Evolutionary conservation across 2,888 invertebrate genomes (phyloP).

Genomic region (Drosophila barbarae): DNA sequence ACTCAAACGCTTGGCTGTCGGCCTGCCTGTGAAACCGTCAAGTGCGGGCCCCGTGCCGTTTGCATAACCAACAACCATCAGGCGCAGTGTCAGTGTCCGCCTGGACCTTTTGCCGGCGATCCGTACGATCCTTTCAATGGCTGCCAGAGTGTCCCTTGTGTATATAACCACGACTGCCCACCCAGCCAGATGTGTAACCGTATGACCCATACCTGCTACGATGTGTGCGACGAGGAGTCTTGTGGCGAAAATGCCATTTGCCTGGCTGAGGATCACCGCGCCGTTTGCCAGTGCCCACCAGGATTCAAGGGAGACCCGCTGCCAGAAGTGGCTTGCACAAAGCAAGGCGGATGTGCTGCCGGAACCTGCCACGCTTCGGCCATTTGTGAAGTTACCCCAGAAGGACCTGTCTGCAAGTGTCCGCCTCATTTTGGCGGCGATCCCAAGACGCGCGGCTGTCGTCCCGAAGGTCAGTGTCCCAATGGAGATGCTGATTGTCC

Average conservation of each 20-base stretch:
- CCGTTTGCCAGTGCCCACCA: constrained; percentile 91
- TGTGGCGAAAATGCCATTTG: constrained; percentile 94
- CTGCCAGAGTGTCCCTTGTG: constrained; percentile 90
- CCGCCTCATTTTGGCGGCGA: constrained; percentile 89
- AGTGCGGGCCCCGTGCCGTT: constrained; percentile 92
- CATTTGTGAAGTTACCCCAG: constrained; percentile 85
- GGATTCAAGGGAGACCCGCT: constrained; percentile 90
- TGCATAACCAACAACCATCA: constrained; percentile 94
- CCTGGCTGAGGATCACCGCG: constrained; percentile 90
- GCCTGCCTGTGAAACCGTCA: constrained; percentile 87
- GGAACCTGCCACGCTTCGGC: constrained; percentile 91
- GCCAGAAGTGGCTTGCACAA: constrained; percentile 89
- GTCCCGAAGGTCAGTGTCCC: constrained; percentile 87
- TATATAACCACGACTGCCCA: constrained; percentile 92
- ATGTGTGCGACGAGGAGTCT: constrained; percentile 89
- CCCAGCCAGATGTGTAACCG: constrained; percentile 90
- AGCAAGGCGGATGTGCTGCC: constrained; percentile 85
- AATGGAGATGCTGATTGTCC: constrained; percentile 89
- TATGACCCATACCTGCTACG: constrained; percentile 89
- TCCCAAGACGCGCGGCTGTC: constrained; percentile 87
- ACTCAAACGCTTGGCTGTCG: constrained; percentile 85
- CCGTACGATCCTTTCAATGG: constrained; percentile 88
- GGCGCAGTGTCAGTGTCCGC: constrained; percentile 93
- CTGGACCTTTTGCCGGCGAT: constrained; percentile 92
- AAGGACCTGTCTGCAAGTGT: constrained; percentile 89